Percentiles rank a stretch among this genome's conserved stretches.
These are phyloP conservation scores for Eulemur rubriventer DNA, from an alignment of 2,797 vertebrate species.

Conservation along the genomic window DNA sequence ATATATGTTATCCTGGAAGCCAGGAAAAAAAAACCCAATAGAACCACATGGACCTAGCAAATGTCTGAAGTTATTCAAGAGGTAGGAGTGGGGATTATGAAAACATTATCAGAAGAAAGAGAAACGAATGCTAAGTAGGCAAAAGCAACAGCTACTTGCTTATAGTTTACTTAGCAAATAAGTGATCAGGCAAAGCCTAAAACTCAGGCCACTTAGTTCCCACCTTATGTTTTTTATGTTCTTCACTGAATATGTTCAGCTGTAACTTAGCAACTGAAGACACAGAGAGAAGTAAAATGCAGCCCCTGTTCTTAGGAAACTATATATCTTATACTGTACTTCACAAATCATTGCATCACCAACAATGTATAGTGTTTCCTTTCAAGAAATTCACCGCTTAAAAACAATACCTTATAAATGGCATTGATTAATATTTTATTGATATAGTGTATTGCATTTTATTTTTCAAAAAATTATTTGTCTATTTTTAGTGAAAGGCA, in stretches of 20 bases:
- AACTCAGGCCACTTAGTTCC: not conserved
- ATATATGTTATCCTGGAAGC: not conserved
- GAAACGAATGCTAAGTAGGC: not conserved
- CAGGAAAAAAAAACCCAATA: rapidly evolving
- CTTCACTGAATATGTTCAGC: not conserved
- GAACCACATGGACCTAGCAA: not conserved
- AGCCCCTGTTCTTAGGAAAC: not conserved
- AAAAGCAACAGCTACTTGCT: not conserved
- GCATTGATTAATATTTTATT: not conserved
- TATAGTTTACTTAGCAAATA: not conserved
- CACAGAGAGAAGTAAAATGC: not conserved
- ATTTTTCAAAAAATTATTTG: not conserved
- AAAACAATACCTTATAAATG: not conserved
- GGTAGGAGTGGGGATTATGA: rapidly evolving
- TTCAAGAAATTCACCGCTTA: not conserved
- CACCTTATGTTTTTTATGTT: not conserved
- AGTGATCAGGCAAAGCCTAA: not conserved
- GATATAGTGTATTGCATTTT: not conserved
- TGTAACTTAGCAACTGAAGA: not conserved
- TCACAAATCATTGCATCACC: not conserved
- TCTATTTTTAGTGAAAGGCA: not conserved
- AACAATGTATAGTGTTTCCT: not conserved
- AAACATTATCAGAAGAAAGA: not conserved
- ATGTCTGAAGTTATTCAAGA: not conserved
- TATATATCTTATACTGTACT: not conserved